phyloP scores from a whole-genome alignment of 2,797 vertebrate species.

The Ambastaia sidthimunki region DNA sequence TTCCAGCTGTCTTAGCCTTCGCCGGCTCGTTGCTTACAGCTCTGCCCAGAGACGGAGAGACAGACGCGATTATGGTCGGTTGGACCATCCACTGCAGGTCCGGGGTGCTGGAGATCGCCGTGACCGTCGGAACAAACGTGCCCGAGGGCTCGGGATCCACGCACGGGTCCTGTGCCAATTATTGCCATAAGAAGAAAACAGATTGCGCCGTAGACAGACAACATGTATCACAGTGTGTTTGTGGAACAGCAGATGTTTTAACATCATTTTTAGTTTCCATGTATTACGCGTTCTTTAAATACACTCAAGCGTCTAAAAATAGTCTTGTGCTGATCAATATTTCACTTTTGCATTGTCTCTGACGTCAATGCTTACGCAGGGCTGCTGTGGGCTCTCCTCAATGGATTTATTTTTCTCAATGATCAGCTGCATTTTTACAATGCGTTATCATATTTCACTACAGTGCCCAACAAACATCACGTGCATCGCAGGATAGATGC shows the following conservation, averaged over 20 bases:
- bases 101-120: slow-evolving; percentile 89
- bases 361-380: slow-evolving; percentile 97
- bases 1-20: slow-evolving; percentile 77
- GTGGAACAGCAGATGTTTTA: background rate
- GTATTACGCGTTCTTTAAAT: slow-evolving; percentile 67
- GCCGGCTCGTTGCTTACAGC: slow-evolving; percentile 40
- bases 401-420: slow-evolving; percentile 98
- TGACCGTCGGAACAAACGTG: slow-evolving; percentile 91
- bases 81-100: slow-evolving; percentile 97
- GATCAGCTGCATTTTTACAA: slow-evolving; percentile 81
- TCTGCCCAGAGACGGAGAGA: slow-evolving; percentile 85
- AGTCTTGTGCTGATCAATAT: slow-evolving; percentile 82
- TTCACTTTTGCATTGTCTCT: slow-evolving; percentile 93
- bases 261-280: no score
- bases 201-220: background rate
- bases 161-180: slow-evolving; percentile 81
- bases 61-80: slow-evolving; percentile 88
- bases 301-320: slow-evolving; percentile 74
- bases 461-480: slow-evolving; percentile 30
- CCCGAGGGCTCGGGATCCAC: slow-evolving; percentile 67
- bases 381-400: slow-evolving; percentile 98
- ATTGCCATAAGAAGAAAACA: slow-evolving; percentile 31
- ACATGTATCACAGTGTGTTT: background rate
- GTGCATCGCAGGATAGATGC: background rate
- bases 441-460: slow-evolving; percentile 15